Evolutionary conservation across 2,888 invertebrate species (phyloP).

Genomic region (Ophion ventricosus): DNA sequence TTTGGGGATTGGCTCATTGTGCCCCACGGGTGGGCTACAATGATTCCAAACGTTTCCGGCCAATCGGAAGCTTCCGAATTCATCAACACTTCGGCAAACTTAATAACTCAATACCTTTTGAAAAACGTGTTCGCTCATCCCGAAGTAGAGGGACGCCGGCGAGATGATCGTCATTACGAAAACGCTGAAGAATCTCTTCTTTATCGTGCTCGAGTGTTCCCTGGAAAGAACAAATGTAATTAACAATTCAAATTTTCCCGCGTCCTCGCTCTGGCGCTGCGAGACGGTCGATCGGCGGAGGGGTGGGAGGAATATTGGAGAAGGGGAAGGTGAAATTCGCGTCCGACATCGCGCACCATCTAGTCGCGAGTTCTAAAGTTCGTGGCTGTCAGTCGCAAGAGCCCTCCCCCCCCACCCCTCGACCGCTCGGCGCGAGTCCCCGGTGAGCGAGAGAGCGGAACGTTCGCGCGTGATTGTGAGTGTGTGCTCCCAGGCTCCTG

Average conservation of each 20-base stretch:
- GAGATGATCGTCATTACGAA: constrained; percentile 92
- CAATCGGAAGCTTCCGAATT: too few species aligned
- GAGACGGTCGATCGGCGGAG: constrained; percentile 8
- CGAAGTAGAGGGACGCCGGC: constrained; percentile 90
- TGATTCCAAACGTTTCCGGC: background rate
- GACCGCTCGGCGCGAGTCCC: constrained; percentile 55
- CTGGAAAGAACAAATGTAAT: constrained; percentile 85
- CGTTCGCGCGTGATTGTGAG: constrained; percentile 61
- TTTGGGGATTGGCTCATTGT: too few species aligned
- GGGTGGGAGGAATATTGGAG: too few species aligned
- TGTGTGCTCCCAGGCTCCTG: constrained; percentile 44
- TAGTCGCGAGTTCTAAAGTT: constrained; percentile 71
- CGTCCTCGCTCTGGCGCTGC: constrained; percentile 35
- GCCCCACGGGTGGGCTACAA: too few species aligned
- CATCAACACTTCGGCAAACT: too few species aligned
- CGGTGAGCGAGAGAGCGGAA: constrained; percentile 47
- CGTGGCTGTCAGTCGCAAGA: constrained; percentile 66
- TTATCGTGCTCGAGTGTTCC: constrained; percentile 94
- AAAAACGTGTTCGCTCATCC: constrained; percentile 87
- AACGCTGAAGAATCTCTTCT: constrained; percentile 94
- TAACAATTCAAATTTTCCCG: constrained; percentile 58
- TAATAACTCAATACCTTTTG: constrained; percentile 83
- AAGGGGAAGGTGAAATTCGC: constrained; percentile 3
- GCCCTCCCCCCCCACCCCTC: too few species aligned
- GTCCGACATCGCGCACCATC: constrained; percentile 65